phyloP scores from a whole-genome alignment of 2,113 vertebrate genomes.

The Centrocercus urophasianus region DNA sequence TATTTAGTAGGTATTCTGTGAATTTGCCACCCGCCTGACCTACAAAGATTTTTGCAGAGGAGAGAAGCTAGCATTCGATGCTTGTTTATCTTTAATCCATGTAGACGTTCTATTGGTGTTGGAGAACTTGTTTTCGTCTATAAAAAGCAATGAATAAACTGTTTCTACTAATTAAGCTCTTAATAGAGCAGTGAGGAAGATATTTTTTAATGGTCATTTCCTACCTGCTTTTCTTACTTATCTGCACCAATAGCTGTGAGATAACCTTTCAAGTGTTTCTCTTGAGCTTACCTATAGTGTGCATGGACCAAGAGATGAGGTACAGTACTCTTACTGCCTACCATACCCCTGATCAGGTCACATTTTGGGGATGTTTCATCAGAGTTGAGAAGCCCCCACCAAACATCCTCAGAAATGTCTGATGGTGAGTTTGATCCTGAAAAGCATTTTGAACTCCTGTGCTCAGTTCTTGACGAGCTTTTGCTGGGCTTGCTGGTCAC shows the following conservation, averaged over 20 bases:
- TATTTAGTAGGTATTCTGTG: neutral
- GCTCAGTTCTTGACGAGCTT: neutral
- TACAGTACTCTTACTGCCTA: neutral
- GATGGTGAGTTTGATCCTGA: neutral
- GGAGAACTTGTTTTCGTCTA: neutral
- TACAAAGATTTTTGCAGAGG: neutral
- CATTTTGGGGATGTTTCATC: fast-evolving
- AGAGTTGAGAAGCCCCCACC: neutral
- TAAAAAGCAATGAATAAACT: neutral
- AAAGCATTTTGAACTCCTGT: fast-evolving
- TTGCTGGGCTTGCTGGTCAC: neutral
- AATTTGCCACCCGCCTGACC: neutral
- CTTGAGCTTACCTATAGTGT: neutral
- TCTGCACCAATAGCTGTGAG: neutral
- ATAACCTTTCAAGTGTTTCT: neutral
- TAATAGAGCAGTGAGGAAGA: neutral
- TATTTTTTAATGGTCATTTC: neutral
- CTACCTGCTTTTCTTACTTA: neutral
- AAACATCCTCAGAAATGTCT: neutral
- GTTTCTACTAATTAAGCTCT: neutral
- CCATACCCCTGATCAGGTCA: neutral
- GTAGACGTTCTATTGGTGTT: neutral
- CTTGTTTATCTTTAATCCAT: neutral
- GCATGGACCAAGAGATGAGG: neutral
- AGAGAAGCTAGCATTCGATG: neutral